Conservation (phyloP, 2,888 invertebrate species). For the Ormia ochracea region DNA sequence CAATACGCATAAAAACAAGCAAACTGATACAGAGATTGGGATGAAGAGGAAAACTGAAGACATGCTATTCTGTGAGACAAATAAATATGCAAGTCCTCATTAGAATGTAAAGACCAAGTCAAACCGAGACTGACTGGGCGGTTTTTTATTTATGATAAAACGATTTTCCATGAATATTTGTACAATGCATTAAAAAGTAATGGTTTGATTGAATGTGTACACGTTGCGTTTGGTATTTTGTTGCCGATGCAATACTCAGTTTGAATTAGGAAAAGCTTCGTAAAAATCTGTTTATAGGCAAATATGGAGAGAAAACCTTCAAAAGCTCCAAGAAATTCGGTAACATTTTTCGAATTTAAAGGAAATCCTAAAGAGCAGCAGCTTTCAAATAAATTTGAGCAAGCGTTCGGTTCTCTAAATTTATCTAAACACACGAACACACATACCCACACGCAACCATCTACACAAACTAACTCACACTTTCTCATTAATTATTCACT, state of each 20-base stretch:
- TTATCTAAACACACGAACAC: background rate
- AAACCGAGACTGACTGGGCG: slow-evolving; percentile 31
- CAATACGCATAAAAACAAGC: slow-evolving; percentile 40
- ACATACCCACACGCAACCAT: background rate
- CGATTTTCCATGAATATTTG: slow-evolving; percentile 36
- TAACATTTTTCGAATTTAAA: slow-evolving; percentile 18
- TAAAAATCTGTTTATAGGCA: background rate
- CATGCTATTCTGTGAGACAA: background rate
- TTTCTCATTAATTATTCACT: slow-evolving; percentile 4
- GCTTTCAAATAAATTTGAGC: background rate
- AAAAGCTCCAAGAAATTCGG: slow-evolving; percentile 8
- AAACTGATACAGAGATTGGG: background rate
- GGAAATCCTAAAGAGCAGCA: background rate
- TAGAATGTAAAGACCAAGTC: background rate
- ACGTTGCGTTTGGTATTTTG: background rate
- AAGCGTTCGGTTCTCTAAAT: too few relatives aligned
- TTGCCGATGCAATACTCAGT: background rate
- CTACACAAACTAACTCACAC: background rate
- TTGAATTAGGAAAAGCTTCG: slow-evolving; percentile 3
- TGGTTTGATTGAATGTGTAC: background rate
- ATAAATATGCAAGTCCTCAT: background rate
- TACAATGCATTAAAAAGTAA: background rate
- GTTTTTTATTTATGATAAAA: slow-evolving; percentile 44
- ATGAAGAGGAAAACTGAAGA: background rate
- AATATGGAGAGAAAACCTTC: background rate